Conservation (phyloP, 2,888 invertebrate genomes). For the Epirrita christyi region DNA sequence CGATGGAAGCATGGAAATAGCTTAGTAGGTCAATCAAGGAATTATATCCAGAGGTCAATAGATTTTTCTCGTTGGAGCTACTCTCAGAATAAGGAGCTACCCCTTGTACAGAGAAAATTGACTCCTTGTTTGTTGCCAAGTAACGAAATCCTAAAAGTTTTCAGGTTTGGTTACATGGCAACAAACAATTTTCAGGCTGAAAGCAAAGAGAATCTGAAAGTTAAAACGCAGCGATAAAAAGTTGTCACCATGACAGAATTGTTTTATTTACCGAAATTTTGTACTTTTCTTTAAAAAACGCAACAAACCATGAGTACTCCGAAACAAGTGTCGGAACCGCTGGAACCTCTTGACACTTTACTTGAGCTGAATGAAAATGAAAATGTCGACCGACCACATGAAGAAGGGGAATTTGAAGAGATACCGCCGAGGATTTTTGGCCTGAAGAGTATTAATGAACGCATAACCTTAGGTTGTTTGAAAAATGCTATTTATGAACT, state of each 20-base stretch:
- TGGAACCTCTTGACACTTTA: constrained; percentile 64
- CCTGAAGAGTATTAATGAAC: constrained; percentile 59
- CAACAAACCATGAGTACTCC: constrained; percentile 43
- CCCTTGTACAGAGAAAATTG: too few relatives aligned
- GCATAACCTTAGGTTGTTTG: constrained; percentile 79
- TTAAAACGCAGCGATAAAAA: too few relatives aligned
- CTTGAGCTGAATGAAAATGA: constrained; percentile 75
- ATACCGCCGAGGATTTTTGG: constrained; percentile 69
- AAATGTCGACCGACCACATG: constrained; percentile 60
- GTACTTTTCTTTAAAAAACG: constrained; percentile 4
- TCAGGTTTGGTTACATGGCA: too few relatives aligned
- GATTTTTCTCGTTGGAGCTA: too few relatives aligned
- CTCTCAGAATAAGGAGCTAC: too few relatives aligned
- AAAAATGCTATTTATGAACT: constrained; percentile 85
- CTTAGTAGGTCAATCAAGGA: too few relatives aligned
- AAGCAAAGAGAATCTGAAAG: too few relatives aligned
- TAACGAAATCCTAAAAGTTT: too few relatives aligned
- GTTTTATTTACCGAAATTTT: constrained; percentile 16
- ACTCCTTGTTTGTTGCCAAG: too few relatives aligned
- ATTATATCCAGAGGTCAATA: too few relatives aligned
- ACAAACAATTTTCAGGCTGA: too few relatives aligned
- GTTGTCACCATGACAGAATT: constrained; percentile 3
- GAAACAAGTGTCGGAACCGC: constrained; percentile 45
- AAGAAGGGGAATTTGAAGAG: constrained; percentile 64
- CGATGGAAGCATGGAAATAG: too few relatives aligned